Conservation (phyloP, 2,797 vertebrate genomes). For the Naso thynnoides region DNA sequence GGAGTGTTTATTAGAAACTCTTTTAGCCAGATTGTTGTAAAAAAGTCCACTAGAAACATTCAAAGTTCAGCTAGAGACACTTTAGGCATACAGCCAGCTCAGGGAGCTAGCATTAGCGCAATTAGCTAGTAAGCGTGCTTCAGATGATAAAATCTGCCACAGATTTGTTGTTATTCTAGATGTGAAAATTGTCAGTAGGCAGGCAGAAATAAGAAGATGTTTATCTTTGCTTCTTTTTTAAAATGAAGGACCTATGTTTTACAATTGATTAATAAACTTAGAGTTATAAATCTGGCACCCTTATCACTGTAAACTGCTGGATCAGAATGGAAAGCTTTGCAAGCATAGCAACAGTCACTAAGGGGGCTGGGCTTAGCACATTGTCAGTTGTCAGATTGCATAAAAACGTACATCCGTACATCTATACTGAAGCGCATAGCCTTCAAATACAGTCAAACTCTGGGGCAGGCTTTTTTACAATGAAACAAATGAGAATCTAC, state of each 20-base stretch:
- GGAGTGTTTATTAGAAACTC: no score
- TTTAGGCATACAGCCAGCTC: neutral
- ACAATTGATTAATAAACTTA: neutral
- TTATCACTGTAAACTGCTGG: no score
- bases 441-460: constrained; percentile 6
- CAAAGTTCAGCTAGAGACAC: no score
- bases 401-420: neutral
- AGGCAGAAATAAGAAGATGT: neutral
- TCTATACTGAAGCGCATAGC: neutral
- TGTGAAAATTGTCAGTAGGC: neutral
- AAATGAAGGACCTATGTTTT: neutral
- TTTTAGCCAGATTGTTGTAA: no score
- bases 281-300: neutral
- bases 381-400: neutral
- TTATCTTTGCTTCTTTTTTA: constrained; percentile 9
- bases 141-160: neutral
- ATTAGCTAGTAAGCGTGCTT: neutral
- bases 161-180: neutral
- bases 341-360: constrained; percentile 10
- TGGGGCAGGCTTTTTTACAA: neutral
- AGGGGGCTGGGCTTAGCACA: neutral
- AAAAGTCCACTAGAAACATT: neutral
- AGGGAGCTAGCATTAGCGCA: neutral
- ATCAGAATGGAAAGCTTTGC: constrained; percentile 11
- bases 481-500: neutral